Evolutionary conservation across 1,140 invertebrate genomes (phyloP), one percentile per base, ranked within the genome.

Genomic region (Megalopta genalis): DNA sequence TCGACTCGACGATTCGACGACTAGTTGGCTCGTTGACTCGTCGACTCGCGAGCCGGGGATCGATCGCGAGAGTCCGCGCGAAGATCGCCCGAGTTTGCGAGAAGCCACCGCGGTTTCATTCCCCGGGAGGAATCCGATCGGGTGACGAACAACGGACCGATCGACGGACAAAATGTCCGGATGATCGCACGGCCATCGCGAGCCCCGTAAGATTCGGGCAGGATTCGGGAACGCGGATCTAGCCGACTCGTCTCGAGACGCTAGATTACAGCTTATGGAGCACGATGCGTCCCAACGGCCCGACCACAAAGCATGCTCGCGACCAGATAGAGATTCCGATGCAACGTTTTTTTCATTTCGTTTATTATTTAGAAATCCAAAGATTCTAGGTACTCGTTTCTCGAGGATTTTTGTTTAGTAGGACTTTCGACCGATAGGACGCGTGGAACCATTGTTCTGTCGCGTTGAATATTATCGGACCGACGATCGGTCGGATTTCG

Each of bases 91-190:
- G 49, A 25, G 25, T 74, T 60, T 63, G 25, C 63, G 63, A 74
- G 27, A 49, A 79, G 62, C n/a, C 77, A 74, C n/a, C 73, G n/a
- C n/a, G 54, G 72, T 81, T 77, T 84, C 72, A 81, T 85, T 74
- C 65, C 39, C 78, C 52, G 57, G 49, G 64, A 73, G 83, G 73
- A 77, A 62, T 76, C 64, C 66, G 74, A 77, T 81, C 57, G 68
- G 54, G 72, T 80, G 77, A 68, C 67, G 69, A 49, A n/a, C 49
- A 57, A 63, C 72, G 64, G 16, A 23, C 67, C 21, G 57, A 67
- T 14, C 32, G 59, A 76, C 70, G 54, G 60, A 63, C 27, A 21
- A 32, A 83, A 67, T 76, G 59, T 68, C 52, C 39, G 71, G 70
- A 77, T 85, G 83, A 85, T 85, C 52, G 67, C 63, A 67, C 49